These are phyloP conservation scores for Capra hircus DNA, from an alignment of 2,113 vertebrate genomes.

Conservation along the genomic window DNA sequence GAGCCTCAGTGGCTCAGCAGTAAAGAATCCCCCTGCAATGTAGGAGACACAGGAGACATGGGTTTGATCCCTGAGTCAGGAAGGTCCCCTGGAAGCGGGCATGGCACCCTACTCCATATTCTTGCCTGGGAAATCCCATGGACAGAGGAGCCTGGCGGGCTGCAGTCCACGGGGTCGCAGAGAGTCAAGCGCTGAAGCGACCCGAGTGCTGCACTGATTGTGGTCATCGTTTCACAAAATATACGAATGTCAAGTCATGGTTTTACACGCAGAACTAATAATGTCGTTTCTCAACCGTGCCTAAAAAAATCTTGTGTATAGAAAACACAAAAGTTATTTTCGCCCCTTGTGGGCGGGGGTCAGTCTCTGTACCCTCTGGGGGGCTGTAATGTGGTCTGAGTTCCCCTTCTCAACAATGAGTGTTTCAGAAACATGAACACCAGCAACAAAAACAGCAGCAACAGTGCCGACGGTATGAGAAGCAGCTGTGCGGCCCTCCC, in stretches of 20 bases:
- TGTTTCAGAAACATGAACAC: not conserved
- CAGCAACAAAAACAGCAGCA: too few relatives aligned
- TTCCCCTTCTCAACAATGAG: too few relatives aligned
- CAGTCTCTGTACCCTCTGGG: not conserved
- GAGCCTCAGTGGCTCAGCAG: not conserved
- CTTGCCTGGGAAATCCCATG: not conserved
- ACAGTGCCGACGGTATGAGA: accelerated
- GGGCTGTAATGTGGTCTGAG: not conserved
- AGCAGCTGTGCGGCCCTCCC: not conserved
- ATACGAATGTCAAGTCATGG: not conserved
- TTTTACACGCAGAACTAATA: not conserved
- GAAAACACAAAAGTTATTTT: not conserved
- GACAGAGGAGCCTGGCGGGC: not conserved
- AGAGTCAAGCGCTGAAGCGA: not conserved
- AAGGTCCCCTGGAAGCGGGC: not conserved
- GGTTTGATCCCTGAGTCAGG: not conserved
- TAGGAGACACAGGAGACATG: not conserved
- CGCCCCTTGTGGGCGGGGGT: not conserved
- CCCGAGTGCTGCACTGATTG: accelerated
- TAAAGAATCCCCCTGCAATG: not conserved
- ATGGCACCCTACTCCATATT: not conserved
- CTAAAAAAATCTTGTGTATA: not conserved
- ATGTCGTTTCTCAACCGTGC: not conserved
- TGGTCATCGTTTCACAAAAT: not conserved
- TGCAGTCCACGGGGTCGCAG: not conserved